Conservation (phyloP, 2,113 vertebrate species). For the Gambusia affinis region DNA sequence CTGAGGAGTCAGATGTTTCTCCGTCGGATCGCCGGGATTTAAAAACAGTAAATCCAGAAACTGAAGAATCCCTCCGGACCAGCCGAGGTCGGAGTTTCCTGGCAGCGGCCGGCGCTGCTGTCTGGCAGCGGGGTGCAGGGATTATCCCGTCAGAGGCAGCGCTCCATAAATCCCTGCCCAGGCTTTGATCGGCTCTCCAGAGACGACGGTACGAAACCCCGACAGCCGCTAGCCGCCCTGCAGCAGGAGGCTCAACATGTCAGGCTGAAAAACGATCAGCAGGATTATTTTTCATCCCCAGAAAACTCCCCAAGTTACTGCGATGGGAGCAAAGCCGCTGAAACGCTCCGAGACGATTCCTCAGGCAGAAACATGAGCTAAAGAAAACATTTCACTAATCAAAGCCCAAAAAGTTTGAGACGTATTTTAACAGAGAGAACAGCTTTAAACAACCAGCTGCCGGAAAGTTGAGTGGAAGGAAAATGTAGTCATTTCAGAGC, state of each 20-base stretch:
- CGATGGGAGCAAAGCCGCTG: neutral
- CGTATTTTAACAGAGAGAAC: no score
- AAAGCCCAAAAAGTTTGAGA: no score
- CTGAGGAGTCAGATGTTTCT: neutral
- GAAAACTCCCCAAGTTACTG: neutral
- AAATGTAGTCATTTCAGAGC: no score
- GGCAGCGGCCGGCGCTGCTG: neutral
- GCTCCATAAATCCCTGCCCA: slow-evolving; percentile 12
- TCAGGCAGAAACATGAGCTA: neutral
- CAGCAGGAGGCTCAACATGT: neutral
- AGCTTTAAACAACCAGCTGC: no score
- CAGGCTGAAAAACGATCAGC: neutral
- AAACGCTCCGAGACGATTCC: neutral
- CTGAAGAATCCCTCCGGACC: neutral
- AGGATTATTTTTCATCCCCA: neutral
- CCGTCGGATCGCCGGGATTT: neutral
- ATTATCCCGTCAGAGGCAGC: slow-evolving; percentile 28
- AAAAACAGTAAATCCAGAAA: neutral
- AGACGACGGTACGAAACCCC: no score
- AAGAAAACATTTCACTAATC: neutral
- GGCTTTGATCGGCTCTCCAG: slow-evolving; percentile 17
- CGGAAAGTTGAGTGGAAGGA: no score
- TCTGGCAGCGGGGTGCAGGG: slow-evolving; percentile 1
- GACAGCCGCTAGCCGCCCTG: neutral
- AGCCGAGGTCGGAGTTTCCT: neutral